Evolutionary conservation across 2,113 vertebrate species (phyloP), one percentile per base, ranked within the genome.

Genomic region (Neodontobutis hainanensis): DNA sequence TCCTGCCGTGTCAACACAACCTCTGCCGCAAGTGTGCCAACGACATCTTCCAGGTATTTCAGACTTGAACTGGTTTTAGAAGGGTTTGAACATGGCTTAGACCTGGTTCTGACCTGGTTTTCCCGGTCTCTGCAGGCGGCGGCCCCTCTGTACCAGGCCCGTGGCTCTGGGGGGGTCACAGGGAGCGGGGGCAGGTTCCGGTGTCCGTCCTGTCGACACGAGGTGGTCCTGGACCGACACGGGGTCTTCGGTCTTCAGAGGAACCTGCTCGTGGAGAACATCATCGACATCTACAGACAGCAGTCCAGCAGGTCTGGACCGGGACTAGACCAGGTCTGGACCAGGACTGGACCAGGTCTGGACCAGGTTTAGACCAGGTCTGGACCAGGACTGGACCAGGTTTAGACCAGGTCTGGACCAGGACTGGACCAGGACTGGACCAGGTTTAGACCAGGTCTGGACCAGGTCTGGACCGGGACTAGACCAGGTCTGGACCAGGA

Each of bases 201-300:
- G 59, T 96, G 95, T 73, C 95, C 95, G 0, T 95, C 95, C 0
- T 96, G 95, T 77, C 92, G 94, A n/a, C 95, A 95, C 0, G 95
- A 97, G 77, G 95, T 95, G 42, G 90, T 94, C 47, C 90, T 97
- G 81, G 94, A 96, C 85, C 90, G 95, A n/a, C 95, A 96, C 0
- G 95, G 95, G 0, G 92, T 96, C 44, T 95, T 93, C 9, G 94
- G 95, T 11, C 91, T 96, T 67, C 95, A 95, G 83, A 87, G 95
- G 60, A 96, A 97, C 87, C 93, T 96, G 65, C 90, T 97, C n/a
- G 94, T 96, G 76, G 95, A 97, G 85, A 97, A 96, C 83, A 97
- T 97, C 55, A 95, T 97, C 0, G 95, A 96, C 82, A 93, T 96
- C 67, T 96, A 95, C 89, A 95, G 95, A 74, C 94, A 95, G 68